Conservation (phyloP, 2,113 vertebrate species). For the Dromiciops gliroides region DNA sequence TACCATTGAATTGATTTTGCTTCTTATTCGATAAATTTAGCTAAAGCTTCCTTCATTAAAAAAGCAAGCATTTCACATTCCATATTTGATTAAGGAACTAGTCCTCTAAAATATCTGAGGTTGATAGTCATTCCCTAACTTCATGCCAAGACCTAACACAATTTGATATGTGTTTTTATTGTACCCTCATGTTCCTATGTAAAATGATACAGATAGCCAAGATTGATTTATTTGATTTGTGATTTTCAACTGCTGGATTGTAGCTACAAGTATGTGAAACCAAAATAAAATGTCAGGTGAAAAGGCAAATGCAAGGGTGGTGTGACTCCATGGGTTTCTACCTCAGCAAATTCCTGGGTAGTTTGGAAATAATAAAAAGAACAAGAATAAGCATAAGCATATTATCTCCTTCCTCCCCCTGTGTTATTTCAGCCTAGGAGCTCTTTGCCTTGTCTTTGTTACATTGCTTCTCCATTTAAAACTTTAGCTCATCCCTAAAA, state of each 20-base stretch:
- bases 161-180: slow-evolving; percentile 3
- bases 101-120: slow-evolving; percentile 16
- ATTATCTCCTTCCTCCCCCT: slow-evolving; percentile 9
- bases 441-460: neutral
- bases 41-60: neutral
- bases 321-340: neutral
- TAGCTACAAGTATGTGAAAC: neutral
- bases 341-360: neutral
- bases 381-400: neutral
- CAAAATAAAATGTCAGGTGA: neutral
- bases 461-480: neutral
- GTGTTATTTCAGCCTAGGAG: neutral
- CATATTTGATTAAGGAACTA: slow-evolving; percentile 34
- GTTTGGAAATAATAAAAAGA: neutral
- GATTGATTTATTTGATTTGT: neutral
- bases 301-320: neutral
- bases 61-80: neutral
- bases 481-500: neutral
- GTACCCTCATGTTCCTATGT: neutral
- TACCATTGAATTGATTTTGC: slow-evolving; percentile 3
- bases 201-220: slow-evolving; percentile 11
- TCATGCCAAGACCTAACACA: neutral
- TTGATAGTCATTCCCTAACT: neutral
- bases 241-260: neutral
- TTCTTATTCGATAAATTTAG: slow-evolving; percentile 17